These are phyloP conservation scores for Philopotamus ludificatus DNA, from an alignment of 1,140 invertebrate species.

Conservation along the genomic window DNA sequence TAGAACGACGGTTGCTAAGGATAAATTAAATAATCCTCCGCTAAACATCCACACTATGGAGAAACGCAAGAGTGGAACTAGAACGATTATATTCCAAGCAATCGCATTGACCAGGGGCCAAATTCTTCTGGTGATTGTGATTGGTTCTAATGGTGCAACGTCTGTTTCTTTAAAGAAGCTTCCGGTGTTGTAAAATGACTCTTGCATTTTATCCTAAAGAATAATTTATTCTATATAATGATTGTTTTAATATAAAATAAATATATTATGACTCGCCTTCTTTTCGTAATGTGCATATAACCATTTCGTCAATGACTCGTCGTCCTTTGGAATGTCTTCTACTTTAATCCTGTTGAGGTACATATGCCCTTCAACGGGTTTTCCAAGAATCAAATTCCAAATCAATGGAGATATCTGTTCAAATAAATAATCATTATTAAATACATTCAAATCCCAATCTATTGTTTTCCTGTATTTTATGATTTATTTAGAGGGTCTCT, in stretches of 20 bases:
- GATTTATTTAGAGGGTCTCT: no score
- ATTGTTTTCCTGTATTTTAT: no score
- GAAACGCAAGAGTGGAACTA: slow-evolving; percentile 71
- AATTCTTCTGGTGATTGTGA: slow-evolving; percentile 58
- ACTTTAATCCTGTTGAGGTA: slow-evolving; percentile 80
- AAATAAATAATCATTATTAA: slow-evolving; percentile 18
- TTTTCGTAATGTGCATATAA: slow-evolving; percentile 75
- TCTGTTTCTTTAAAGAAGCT: slow-evolving; percentile 79
- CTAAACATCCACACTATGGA: slow-evolving; percentile 67
- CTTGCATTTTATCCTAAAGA: slow-evolving; percentile 73
- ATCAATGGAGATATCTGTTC: slow-evolving; percentile 69
- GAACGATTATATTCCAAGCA: slow-evolving; percentile 67
- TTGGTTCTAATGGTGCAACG: slow-evolving; percentile 60
- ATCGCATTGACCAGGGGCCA: slow-evolving; percentile 71
- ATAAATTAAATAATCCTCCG: slow-evolving; percentile 70
- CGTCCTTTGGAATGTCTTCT: slow-evolving; percentile 75
- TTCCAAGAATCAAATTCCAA: slow-evolving; percentile 78
- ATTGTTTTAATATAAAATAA: not conserved
- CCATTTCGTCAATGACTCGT: slow-evolving; percentile 77
- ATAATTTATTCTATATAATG: slow-evolving; percentile 30
- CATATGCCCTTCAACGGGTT: slow-evolving; percentile 71
- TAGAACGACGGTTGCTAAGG: slow-evolving; percentile 65
- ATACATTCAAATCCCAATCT: no score
- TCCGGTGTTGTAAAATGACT: slow-evolving; percentile 77
- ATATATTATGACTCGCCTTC: slow-evolving; percentile 56